Conservation (phyloP, 1,140 invertebrate genomes). For the Pissodes strobi region DNA sequence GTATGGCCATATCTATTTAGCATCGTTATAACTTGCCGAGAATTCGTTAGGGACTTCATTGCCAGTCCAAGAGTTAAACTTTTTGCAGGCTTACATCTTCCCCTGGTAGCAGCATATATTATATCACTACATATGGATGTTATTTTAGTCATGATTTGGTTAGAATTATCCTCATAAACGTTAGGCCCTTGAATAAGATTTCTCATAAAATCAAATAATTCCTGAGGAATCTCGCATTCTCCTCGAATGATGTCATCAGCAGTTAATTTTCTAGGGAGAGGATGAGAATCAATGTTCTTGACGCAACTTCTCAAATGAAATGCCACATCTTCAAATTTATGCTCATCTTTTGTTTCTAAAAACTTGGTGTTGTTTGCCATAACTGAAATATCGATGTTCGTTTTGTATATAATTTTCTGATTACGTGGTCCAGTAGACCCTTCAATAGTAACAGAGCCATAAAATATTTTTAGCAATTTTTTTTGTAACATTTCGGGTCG, state of each 20-base stretch:
- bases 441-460: constrained; percentile 46
- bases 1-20: constrained; percentile 52
- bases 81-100: constrained; percentile 47
- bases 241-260: no score
- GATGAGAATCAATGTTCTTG: constrained; percentile 6
- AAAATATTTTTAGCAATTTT: constrained; percentile 48
- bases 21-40: constrained; percentile 47
- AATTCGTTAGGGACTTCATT: constrained; percentile 50
- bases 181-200: no score
- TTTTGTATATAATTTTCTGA: no score
- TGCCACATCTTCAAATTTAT: constrained; percentile 9
- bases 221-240: no score
- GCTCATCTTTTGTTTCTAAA: no score
- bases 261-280: no score
- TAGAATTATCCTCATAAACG: no score
- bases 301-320: neutral
- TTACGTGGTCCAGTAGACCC: constrained; percentile 43
- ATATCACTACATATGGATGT: constrained; percentile 50
- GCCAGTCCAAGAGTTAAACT: constrained; percentile 48
- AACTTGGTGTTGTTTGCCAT: no score
- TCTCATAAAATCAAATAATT: no score
- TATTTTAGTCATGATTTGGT: constrained; percentile 34
- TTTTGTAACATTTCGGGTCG: constrained; percentile 47
- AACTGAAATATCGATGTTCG: no score
- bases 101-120: constrained; percentile 46